phyloP scores from a whole-genome alignment of 2,113 vertebrate genomes.

The Amblyornis subalaris region DNA sequence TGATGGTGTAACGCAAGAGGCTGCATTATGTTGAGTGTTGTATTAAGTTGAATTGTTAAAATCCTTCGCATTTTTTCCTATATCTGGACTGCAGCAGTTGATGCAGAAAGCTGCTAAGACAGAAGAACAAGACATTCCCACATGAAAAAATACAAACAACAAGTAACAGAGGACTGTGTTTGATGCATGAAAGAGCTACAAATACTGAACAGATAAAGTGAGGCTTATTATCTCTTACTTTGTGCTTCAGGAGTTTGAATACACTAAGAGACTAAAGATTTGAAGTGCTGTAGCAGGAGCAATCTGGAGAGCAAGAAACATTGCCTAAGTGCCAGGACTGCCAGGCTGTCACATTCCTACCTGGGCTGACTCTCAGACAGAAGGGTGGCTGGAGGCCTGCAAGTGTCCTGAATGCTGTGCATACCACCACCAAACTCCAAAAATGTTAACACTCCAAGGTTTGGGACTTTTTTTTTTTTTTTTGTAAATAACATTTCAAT shows the following conservation, averaged over 20 bases:
- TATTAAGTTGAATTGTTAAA: neutral
- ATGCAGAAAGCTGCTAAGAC: constrained; percentile 1
- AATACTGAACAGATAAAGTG: constrained; percentile 36
- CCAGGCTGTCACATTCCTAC: constrained; percentile 55
- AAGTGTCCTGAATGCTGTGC: neutral
- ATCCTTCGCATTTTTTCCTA: constrained; percentile 44
- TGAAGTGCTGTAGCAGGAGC: constrained; percentile 27
- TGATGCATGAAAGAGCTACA: constrained; percentile 28
- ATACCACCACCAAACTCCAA: neutral
- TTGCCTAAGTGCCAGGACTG: neutral
- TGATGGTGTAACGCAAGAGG: neutral
- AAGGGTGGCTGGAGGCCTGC: neutral
- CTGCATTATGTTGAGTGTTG: neutral
- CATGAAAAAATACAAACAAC: neutral
- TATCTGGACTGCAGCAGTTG: neutral
- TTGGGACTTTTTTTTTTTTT: neutral
- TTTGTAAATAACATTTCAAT: neutral
- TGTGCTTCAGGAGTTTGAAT: constrained; percentile 3
- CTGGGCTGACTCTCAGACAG: constrained; percentile 34
- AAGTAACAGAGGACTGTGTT: neutral
- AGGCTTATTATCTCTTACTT: constrained; percentile 22
- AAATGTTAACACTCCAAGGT: neutral
- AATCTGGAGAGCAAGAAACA: constrained; percentile 52
- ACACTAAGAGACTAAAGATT: constrained; percentile 15
- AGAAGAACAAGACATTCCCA: constrained; percentile 21